A percentile compares a stretch with the other conserved stretches of the same genome.
These are phyloP conservation scores for Lepus europaeus DNA, from an alignment of 2,113 vertebrate species.

Conservation along the genomic window DNA sequence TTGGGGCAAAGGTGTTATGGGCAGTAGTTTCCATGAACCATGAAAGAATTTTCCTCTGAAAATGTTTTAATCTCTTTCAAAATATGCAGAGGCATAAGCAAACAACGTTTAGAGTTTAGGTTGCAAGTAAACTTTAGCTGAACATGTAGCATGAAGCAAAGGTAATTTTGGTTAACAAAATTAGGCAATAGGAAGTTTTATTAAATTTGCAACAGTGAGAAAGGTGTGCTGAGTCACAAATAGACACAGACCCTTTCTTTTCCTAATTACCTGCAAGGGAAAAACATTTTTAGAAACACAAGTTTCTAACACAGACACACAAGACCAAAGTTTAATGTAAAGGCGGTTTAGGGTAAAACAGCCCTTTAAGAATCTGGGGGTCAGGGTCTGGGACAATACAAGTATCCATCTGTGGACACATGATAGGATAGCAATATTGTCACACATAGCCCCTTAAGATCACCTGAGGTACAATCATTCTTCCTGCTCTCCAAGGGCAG, in stretches of 20 bases:
- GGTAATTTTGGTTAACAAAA: background rate
- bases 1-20: background rate
- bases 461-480: background rate
- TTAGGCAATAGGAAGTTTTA: background rate
- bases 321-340: background rate
- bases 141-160: conserved; percentile 16
- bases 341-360: background rate
- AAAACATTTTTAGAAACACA: background rate
- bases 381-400: background rate
- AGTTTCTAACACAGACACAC: background rate
- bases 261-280: background rate
- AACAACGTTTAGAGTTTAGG: background rate
- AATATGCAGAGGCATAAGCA: background rate
- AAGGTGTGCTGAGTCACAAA: background rate
- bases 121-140: conserved; percentile 16
- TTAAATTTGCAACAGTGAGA: conserved; percentile 10
- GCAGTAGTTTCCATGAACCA: background rate
- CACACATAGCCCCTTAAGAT: background rate
- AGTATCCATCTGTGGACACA: background rate
- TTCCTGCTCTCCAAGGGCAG: background rate
- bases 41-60: background rate
- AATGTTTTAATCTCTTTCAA: background rate
- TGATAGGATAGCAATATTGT: background rate
- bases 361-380: background rate
- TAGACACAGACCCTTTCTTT: background rate